Conservation (phyloP, 2,113 vertebrate species). For the Elgaria multicarinata region DNA sequence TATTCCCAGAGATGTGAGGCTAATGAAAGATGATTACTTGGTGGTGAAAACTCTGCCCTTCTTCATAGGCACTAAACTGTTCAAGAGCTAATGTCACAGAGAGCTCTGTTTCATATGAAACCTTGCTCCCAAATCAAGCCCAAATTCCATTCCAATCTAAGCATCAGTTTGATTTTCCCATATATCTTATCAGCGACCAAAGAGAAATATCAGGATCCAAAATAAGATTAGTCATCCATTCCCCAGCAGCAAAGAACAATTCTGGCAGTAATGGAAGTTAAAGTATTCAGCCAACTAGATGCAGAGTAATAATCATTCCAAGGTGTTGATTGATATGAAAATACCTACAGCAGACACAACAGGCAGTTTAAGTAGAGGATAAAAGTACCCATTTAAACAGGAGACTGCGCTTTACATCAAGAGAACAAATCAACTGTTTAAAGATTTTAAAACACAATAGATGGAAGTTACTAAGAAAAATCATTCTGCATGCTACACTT, state of each 20-base stretch:
- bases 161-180: constrained; percentile 38
- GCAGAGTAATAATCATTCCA: constrained; percentile 76
- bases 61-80: background rate
- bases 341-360: constrained; percentile 69
- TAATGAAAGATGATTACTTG: background rate
- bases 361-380: constrained; percentile 38
- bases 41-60: background rate
- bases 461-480: constrained; percentile 28
- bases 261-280: constrained; percentile 79
- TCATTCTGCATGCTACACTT: background rate
- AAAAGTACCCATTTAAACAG: constrained; percentile 25
- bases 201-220: constrained; percentile 66
- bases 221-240: constrained; percentile 65
- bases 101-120: background rate
- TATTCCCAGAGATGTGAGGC: background rate
- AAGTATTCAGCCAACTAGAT: constrained; percentile 83
- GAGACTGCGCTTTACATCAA: constrained; percentile 7
- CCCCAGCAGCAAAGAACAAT: constrained; percentile 71
- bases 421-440: constrained; percentile 30
- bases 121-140: background rate
- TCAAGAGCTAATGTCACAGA: background rate
- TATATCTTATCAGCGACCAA: constrained; percentile 61
- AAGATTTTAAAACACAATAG: constrained; percentile 17
- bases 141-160: background rate
- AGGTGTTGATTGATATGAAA: constrained; percentile 78